Evolutionary conservation across 1,140 invertebrate genomes (phyloP), one percentile per base, ranked within the genome.

Genomic region (Cydia fagiglandana): DNA sequence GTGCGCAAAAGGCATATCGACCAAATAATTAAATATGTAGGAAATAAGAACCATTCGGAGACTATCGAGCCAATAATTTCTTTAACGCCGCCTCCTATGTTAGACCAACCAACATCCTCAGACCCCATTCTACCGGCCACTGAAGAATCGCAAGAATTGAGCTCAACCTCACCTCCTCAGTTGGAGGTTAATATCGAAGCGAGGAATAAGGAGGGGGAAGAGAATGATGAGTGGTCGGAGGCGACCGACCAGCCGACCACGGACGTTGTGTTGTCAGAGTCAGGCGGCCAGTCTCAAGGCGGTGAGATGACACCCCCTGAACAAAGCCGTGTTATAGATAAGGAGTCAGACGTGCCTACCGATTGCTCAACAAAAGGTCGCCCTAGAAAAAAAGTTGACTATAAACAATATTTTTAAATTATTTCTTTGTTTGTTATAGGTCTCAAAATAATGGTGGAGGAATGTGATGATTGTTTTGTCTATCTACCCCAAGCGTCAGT

Each of bases 1-100:
- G 4, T 82, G 81, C 20, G 56, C 50, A 7, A 73, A 38, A 73
- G 70, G 20, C 45, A 73, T 47, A 17, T 73, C 13, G 70, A 73
- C 41, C 70, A 73, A 50, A 45, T 73, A 6, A 15, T 28, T 9
- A 73, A 73, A 73, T 73, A 45, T 20, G 34, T 38, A 20, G 10
- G 20, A 2, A 9, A 20, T n/a, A 24, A n/a, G n/a, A 20, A 6
- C 7, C 17, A 61, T 61, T 24, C n/a, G 0, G 56, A 61, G 2
- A 20, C n/a, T 61, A 61, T 12, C 20, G 56, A 61, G 4, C 17
- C 56, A 24, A 24, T 24, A 24, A 17, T 12, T 10, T 10, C 56
- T 3, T 24, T 61, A 20, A 20, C 56, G 15, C 17, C 56, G 2
- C n/a, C 6, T 24, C 15, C 56, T 9, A 24, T 61, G n/a, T 61